phyloP scores from a whole-genome alignment of 2,797 vertebrate species.

The Gallinago nigripennis region DNA sequence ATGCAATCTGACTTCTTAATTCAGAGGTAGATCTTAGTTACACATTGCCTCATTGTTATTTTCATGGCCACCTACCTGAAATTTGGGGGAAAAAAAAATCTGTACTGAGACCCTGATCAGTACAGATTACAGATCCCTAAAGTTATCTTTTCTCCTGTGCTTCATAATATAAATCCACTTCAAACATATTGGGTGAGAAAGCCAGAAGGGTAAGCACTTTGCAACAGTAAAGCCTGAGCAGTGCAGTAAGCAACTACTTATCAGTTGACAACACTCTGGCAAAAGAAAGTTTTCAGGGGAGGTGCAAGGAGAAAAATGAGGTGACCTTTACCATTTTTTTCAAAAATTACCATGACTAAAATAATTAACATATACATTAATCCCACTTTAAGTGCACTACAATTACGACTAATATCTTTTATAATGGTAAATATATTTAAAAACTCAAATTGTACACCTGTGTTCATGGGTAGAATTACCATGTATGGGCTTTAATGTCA shows the following conservation, averaged over 20 bases:
- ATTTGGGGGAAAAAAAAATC: neutral
- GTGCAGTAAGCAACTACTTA: neutral
- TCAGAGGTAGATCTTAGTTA: neutral
- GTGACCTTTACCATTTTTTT: neutral
- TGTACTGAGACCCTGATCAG: neutral
- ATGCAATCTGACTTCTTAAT: neutral
- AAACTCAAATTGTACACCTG: neutral
- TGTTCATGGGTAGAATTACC: slow-evolving; percentile 4
- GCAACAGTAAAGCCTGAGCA: neutral
- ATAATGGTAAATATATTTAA: slow-evolving; percentile 31
- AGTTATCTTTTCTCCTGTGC: neutral
- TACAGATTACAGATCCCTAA: neutral
- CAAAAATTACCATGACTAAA: neutral
- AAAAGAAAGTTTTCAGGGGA: neutral
- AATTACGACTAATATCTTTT: neutral
- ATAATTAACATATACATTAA: neutral
- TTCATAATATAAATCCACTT: neutral
- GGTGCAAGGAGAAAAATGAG: neutral
- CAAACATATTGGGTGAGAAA: neutral
- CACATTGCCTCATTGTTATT: neutral
- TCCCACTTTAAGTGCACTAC: neutral
- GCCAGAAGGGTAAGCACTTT: neutral
- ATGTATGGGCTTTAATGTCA: neutral
- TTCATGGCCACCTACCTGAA: neutral
- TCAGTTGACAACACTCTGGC: neutral